Percentiles rank a stretch among this genome's conserved stretches.
These are phyloP conservation scores for Amphilophus citrinellus DNA, from an alignment of 2,113 vertebrate species.

Conservation along the genomic window DNA sequence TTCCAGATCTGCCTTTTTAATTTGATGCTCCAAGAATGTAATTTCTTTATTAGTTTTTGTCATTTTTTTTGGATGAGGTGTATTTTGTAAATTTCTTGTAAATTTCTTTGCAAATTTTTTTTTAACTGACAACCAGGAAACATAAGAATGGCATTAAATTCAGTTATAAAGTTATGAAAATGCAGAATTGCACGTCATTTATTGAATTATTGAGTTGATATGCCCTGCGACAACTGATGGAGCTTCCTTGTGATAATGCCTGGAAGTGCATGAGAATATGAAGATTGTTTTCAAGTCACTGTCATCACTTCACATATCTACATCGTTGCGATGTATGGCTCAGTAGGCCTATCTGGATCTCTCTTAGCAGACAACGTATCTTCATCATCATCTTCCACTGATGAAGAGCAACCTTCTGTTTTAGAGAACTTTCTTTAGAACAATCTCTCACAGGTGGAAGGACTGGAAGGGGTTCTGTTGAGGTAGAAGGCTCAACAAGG, in stretches of 20 bases:
- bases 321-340: accelerated
- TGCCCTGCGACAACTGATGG: too few relatives aligned
- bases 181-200: too few relatives aligned
- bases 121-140: too few relatives aligned
- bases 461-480: background rate
- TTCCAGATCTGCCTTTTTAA: background rate
- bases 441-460: background rate
- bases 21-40: background rate
- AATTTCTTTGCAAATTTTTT: too few relatives aligned
- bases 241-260: too few relatives aligned
- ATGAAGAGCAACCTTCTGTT: background rate
- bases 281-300: background rate
- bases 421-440: background rate
- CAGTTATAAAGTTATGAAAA: too few relatives aligned
- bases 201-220: too few relatives aligned
- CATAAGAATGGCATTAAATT: too few relatives aligned
- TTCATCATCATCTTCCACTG: background rate
- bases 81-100: too few relatives aligned
- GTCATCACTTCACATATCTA: background rate
- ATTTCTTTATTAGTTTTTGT: background rate
- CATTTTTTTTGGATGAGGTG: background rate
- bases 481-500: background rate
- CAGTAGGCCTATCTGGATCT: background rate
- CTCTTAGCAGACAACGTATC: accelerated
- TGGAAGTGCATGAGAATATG: too few relatives aligned